A percentile compares a stretch with the other conserved stretches of the same genome.
These are phyloP conservation scores for Poecilia velifera DNA, from an alignment of 2,797 vertebrate species.

Conservation along the genomic window DNA sequence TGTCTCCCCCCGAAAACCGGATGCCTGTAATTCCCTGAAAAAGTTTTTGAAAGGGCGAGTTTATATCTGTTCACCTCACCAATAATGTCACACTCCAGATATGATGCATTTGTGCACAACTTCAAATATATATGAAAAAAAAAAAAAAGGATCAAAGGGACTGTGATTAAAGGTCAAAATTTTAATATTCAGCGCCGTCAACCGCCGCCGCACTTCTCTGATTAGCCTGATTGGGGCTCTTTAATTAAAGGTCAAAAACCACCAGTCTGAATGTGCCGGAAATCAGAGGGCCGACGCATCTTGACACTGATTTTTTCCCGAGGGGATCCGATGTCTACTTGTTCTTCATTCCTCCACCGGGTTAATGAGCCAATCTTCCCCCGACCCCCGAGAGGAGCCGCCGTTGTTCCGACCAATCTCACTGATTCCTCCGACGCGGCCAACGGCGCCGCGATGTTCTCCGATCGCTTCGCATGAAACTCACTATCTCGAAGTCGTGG, in stretches of 20 bases:
- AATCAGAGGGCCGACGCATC: conserved; percentile 41
- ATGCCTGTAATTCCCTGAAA: conserved; percentile 92
- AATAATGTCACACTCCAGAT: conserved; percentile 1
- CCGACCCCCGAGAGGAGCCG: conserved; percentile 15
- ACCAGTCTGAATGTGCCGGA: conserved; percentile 53
- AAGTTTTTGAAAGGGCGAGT: not conserved
- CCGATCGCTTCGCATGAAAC: conserved; percentile 47
- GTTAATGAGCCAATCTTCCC: conserved; percentile 36
- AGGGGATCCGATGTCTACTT: conserved; percentile 35
- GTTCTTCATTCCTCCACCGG: conserved; percentile 29
- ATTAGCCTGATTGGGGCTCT: conserved; percentile 54
- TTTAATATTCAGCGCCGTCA: conserved; percentile 50
- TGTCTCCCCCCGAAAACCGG: conserved; percentile 90
- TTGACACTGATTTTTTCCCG: conserved; percentile 55
- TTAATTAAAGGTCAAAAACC: conserved; percentile 69
- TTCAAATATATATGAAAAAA: not conserved
- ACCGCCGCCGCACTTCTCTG: conserved; percentile 49
- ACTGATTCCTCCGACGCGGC: conserved; percentile 15
- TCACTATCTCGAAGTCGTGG: conserved; percentile 94
- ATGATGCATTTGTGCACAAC: conserved; percentile 3
- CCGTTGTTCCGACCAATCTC: conserved; percentile 34
- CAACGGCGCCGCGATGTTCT: conserved; percentile 3
- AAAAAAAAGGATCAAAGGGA: conserved; percentile 31
- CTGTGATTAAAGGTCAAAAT: conserved; percentile 58
- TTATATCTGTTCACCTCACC: not conserved